Conservation (phyloP, 2,888 invertebrate species). For the Eristalinus aeneus region DNA sequence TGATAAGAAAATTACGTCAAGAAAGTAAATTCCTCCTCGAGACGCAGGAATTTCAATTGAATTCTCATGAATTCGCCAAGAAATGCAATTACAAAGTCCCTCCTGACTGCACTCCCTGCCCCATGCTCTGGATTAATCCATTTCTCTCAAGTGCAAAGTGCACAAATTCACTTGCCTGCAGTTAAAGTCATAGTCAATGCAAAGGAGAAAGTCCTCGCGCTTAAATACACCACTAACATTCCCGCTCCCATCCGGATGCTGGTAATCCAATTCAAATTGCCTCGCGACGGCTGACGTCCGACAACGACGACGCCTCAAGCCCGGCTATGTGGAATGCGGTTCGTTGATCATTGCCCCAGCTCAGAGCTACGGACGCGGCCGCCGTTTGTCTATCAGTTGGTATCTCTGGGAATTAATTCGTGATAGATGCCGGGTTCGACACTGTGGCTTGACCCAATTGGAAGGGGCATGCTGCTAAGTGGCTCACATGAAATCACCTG, state of each 20-base stretch:
- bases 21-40: constrained; percentile 27
- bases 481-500: constrained; percentile 26
- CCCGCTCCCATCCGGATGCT: not conserved
- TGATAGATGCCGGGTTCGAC: not conserved
- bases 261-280: constrained; percentile 27
- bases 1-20: constrained; percentile 30
- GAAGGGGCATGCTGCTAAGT: not conserved
- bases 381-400: not conserved
- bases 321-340: constrained; percentile 15
- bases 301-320: not conserved
- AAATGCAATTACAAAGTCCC: constrained; percentile 32
- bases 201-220: not conserved
- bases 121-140: not conserved
- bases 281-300: not conserved
- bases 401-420: constrained; percentile 6
- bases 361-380: not conserved
- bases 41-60: constrained; percentile 36
- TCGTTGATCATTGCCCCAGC: not conserved
- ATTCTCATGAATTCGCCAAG: constrained; percentile 32
- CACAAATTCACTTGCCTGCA: constrained; percentile 23
- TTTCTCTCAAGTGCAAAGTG: constrained; percentile 15
- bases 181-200: constrained; percentile 23
- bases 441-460: constrained; percentile 21
- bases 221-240: not conserved
- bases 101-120: not conserved